Percentiles rank a stretch among this genome's conserved stretches.
These are phyloP conservation scores for Progne subis DNA, from an alignment of 2,113 vertebrate species.

Conservation along the genomic window DNA sequence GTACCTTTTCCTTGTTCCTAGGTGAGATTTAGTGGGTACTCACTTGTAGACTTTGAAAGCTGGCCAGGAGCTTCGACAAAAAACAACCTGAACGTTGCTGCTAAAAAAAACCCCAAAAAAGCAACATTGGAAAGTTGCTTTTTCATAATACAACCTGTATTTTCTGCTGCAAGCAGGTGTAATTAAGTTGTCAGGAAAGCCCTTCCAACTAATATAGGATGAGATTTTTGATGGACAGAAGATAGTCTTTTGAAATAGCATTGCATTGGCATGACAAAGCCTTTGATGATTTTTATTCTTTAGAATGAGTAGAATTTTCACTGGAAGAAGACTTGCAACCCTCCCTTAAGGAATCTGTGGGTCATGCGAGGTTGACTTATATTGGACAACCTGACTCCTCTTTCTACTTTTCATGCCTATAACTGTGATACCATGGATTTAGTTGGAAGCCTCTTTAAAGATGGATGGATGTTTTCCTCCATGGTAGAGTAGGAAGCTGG, in stretches of 20 bases:
- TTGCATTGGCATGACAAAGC: not conserved
- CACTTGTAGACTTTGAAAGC: not conserved
- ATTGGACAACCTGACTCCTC: not conserved
- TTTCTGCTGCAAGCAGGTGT: not conserved
- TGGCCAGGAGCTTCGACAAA: not conserved
- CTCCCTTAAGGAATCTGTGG: not conserved
- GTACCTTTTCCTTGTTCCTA: conserved; percentile 1
- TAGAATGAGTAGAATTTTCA: not conserved
- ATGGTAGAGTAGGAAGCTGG: not conserved
- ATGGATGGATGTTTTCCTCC: not conserved
- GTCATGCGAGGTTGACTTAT: not conserved
- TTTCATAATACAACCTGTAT: not conserved
- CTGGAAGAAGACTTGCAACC: not conserved
- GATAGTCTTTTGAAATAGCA: not conserved
- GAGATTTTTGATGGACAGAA: not conserved
- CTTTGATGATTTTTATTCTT: not conserved
- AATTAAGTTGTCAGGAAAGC: not conserved
- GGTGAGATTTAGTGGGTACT: not conserved
- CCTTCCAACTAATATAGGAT: not conserved
- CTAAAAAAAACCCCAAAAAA: not conserved
- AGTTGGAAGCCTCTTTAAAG: not conserved
- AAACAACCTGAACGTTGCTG: not conserved
- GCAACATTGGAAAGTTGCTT: not conserved
- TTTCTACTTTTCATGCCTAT: not conserved
- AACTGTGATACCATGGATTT: not conserved